Evolutionary conservation across 2,113 vertebrate genomes (phyloP).

Genomic region (Acrocephalus kingi): DNA sequence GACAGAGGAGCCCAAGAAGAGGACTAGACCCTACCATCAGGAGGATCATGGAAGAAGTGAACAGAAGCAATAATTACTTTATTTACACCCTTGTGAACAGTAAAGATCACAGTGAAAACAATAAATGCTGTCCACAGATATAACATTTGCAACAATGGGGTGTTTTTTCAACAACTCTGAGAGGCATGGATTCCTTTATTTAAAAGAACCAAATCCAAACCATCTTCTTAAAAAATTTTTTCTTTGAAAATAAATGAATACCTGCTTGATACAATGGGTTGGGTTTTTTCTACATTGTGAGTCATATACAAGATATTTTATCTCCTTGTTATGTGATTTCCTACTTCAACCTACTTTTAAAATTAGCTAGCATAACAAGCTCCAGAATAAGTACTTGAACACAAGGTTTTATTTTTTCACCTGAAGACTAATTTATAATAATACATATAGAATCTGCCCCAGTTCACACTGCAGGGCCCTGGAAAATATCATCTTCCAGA

Average conservation of each 20-base stretch:
- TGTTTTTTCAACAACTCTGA: neutral
- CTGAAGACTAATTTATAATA: neutral
- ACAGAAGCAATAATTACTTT: neutral
- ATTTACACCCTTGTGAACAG: neutral
- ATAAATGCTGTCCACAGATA: neutral
- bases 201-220: neutral
- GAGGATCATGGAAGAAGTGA: neutral
- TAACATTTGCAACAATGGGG: neutral
- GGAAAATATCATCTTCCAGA: conserved; percentile 45
- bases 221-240: neutral
- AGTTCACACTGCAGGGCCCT: neutral
- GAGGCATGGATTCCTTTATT: neutral
- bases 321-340: neutral
- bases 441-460: neutral
- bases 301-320: neutral
- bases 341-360: neutral
- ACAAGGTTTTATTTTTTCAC: neutral
- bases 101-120: neutral
- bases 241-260: neutral
- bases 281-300: neutral
- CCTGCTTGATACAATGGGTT: neutral
- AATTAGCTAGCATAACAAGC: neutral
- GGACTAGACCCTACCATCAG: neutral
- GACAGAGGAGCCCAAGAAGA: neutral
- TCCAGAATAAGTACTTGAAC: neutral